Conservation (phyloP, 2,797 vertebrate species). For the Peromyscus eremicus region DNA sequence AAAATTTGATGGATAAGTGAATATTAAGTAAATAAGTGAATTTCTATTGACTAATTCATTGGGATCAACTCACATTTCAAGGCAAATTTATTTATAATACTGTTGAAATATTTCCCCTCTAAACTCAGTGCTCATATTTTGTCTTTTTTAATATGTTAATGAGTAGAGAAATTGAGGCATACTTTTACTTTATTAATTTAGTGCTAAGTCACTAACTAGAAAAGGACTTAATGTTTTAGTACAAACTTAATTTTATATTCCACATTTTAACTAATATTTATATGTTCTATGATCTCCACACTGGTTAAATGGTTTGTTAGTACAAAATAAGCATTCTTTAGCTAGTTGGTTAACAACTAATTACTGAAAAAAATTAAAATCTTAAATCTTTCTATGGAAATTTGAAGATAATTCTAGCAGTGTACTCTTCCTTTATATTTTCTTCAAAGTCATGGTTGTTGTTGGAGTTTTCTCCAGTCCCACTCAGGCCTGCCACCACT, state of each 20-base stretch:
- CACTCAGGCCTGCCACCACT: too few relatives aligned
- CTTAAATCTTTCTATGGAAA: not conserved
- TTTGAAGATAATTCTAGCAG: conserved; percentile 42
- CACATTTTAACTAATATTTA: not conserved
- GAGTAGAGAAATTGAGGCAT: not conserved
- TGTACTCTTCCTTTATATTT: not conserved
- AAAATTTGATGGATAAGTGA: conserved; percentile 23
- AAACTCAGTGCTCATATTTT: conserved; percentile 34
- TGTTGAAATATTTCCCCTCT: not conserved
- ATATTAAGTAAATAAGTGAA: conserved; percentile 54
- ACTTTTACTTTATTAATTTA: conserved; percentile 28
- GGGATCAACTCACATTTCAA: conserved; percentile 17
- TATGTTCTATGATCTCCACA: not conserved
- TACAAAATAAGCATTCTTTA: conserved; percentile 2
- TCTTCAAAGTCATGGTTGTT: not conserved
- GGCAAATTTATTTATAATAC: not conserved
- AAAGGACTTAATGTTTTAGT: conserved; percentile 27
- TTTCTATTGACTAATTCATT: conserved; percentile 38
- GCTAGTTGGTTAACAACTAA: conserved; percentile 17
- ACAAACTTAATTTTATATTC: not conserved
- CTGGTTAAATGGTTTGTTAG: not conserved
- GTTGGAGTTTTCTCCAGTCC: too few relatives aligned
- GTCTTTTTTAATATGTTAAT: not conserved
- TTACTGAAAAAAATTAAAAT: conserved; percentile 15
- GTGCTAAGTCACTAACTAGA: not conserved